Conservation (phyloP, 1,140 invertebrate genomes). For the Mercenaria mercenaria region DNA sequence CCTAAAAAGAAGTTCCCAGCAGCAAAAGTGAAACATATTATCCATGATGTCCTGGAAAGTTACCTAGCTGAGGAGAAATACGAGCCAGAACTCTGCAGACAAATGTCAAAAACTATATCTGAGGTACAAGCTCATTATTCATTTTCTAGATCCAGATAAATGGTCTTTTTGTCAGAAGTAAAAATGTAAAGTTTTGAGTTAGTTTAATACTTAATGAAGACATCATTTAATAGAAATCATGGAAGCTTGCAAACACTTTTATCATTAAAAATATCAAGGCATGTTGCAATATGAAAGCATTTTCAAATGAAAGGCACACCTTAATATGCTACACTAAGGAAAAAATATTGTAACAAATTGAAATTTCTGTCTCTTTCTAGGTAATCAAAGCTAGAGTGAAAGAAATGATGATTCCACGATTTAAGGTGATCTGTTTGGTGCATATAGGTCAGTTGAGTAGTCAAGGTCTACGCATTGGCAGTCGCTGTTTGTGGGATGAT, state of each 20-base stretch:
- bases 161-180: no score
- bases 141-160: no score
- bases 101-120: constrained; percentile 85
- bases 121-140: constrained; percentile 78
- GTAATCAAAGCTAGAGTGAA: constrained; percentile 84
- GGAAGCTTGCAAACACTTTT: no score
- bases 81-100: constrained; percentile 83
- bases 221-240: no score
- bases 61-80: constrained; percentile 84
- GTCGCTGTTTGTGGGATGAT: constrained; percentile 84
- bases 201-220: no score
- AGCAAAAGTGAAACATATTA: constrained; percentile 78
- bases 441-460: constrained; percentile 82
- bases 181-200: no score
- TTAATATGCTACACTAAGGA: no score
- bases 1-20: constrained; percentile 81
- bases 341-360: no score
- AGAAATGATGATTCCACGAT: constrained; percentile 83
- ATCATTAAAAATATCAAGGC: no score
- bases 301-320: no score
- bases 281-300: no score
- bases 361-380: constrained; percentile 69
- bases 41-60: constrained; percentile 83
- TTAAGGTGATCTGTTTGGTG: constrained; percentile 83
- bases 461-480: constrained; percentile 82